phyloP scores from a whole-genome alignment of 2,797 vertebrate species.

The Cryptoprocta ferox region DNA sequence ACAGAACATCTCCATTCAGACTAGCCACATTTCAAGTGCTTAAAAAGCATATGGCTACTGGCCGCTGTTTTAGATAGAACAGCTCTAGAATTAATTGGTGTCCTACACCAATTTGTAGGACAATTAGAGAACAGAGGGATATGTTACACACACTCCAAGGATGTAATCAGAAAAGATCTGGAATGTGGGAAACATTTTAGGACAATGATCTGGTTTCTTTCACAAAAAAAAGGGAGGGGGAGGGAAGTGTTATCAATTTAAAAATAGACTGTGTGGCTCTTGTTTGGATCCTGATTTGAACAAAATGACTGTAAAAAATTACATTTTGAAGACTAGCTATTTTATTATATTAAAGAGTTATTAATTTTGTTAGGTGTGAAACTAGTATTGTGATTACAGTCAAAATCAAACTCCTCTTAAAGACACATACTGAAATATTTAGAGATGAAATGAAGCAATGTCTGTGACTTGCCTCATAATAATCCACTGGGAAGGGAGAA shows the following conservation, averaged over 20 bases:
- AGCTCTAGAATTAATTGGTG: not conserved
- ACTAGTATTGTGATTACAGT: not conserved
- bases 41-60: not conserved
- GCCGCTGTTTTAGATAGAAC: not conserved
- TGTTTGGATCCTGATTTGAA: not conserved
- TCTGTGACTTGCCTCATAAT: not conserved
- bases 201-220: not conserved
- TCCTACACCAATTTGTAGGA: not conserved
- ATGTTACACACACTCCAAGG: not conserved
- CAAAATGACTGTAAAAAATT: not conserved
- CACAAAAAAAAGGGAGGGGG: not conserved
- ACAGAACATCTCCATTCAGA: not conserved
- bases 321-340: not conserved
- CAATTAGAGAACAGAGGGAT: not conserved
- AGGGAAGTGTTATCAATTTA: too few species aligned
- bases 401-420: not conserved
- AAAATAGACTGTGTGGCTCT: not conserved
- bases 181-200: not conserved
- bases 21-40: not conserved
- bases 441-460: not conserved
- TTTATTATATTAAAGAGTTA: not conserved
- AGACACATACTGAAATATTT: constrained; percentile 3
- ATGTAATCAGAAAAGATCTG: not conserved
- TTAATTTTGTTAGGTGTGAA: not conserved
- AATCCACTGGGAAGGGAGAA: not conserved